Evolutionary conservation across 2,113 vertebrate species (phyloP).

Genomic region (Gnathonemus echidnorhynchus): DNA sequence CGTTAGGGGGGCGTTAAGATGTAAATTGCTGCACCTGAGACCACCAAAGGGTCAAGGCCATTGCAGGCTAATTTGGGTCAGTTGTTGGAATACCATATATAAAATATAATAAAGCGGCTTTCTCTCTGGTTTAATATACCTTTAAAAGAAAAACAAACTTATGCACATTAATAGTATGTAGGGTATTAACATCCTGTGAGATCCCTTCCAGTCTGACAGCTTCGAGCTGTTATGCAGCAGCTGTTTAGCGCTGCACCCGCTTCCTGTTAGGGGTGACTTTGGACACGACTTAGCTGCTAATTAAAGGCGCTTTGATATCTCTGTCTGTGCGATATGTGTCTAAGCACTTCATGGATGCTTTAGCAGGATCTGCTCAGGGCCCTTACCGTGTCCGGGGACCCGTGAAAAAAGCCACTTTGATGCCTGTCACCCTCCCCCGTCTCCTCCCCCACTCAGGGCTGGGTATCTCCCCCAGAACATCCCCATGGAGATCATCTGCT

Average conservation of each 20-base stretch:
- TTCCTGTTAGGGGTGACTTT: not conserved
- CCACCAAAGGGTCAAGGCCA: not conserved
- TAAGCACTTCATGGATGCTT: not conserved
- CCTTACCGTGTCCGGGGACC: not conserved
- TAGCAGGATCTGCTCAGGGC: not conserved
- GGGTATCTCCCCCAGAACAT: conserved; percentile 92
- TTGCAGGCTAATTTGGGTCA: not conserved
- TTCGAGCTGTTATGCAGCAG: not conserved
- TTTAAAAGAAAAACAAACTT: not conserved
- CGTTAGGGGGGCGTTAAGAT: not conserved
- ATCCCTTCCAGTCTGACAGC: not conserved
- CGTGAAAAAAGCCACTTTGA: not conserved
- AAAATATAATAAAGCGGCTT: not conserved
- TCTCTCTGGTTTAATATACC: not conserved
- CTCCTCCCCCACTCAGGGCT: conserved; percentile 62
- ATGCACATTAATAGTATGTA: not conserved
- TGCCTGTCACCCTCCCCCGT: not conserved
- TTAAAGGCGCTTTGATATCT: not conserved
- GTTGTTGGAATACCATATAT: too few relatives aligned
- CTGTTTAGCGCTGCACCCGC: too few relatives aligned
- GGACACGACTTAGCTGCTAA: not conserved
- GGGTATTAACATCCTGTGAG: not conserved
- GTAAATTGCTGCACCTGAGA: not conserved
- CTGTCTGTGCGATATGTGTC: not conserved
- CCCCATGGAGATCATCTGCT: conserved; percentile 87